Evolutionary conservation across 2,113 vertebrate species (phyloP).

Genomic region (Corydoras sp.): DNA sequence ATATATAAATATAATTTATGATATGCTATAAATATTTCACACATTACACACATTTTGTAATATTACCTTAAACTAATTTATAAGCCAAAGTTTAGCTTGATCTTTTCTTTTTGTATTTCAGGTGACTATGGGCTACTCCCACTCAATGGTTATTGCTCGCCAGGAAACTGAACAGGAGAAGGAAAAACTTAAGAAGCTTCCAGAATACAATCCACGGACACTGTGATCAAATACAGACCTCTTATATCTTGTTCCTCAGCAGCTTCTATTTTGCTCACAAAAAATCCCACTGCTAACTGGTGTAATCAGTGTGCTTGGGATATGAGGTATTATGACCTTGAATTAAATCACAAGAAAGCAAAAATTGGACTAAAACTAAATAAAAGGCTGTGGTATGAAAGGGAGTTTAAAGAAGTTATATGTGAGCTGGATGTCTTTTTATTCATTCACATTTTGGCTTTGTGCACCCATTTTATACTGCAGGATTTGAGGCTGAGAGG

Average conservation of each 20-base stretch:
- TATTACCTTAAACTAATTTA: no score
- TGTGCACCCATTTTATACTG: conserved; percentile 28
- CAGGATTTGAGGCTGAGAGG: conserved; percentile 29
- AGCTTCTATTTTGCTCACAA: conserved; percentile 50
- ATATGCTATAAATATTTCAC: no score
- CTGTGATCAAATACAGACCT: conserved; percentile 63
- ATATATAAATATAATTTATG: no score
- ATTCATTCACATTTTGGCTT: conserved; percentile 15
- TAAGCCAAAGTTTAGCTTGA: no score
- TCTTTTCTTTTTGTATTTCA: conserved; percentile 48
- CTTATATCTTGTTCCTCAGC: conserved; percentile 30
- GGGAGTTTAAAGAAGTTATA: conserved; percentile 20
- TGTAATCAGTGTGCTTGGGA: conserved; percentile 42
- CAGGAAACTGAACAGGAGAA: conserved; percentile 79
- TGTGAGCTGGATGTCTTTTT: conserved; percentile 8
- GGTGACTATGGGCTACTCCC: conserved; percentile 91
- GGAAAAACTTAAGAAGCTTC: conserved; percentile 85
- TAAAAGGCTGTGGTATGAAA: conserved; percentile 32
- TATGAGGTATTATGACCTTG: conserved; percentile 23
- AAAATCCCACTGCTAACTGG: conserved; percentile 44
- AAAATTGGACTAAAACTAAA: not conserved
- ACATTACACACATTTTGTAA: no score
- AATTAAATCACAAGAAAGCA: conserved; percentile 29
- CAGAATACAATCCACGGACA: conserved; percentile 91
- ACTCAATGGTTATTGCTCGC: conserved; percentile 83